Percentiles rank a stretch among this genome's conserved stretches.
These are phyloP conservation scores for Panopea generosa DNA, from an alignment of 2,888 invertebrate genomes.

Conservation along the genomic window DNA sequence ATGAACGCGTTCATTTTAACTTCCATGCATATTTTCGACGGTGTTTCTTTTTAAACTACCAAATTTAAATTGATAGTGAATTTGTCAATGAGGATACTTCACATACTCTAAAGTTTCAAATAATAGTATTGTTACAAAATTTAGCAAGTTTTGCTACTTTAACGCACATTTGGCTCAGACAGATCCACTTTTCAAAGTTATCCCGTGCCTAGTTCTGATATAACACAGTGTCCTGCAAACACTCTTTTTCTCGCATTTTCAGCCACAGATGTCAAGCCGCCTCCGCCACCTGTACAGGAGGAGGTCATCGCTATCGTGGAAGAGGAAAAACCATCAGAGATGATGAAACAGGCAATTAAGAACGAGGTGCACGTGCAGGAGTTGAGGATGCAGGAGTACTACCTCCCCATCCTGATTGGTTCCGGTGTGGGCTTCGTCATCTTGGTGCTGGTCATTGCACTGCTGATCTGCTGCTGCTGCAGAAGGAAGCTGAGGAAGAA, in stretches of 20 bases:
- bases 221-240: neutral
- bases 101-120: no score
- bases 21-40: no score
- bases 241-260: neutral
- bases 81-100: no score
- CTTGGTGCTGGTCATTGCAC: conserved; percentile 43
- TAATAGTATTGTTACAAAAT: no score
- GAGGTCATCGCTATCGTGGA: conserved; percentile 22
- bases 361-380: conserved; percentile 55
- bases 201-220: no score
- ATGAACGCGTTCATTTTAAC: no score
- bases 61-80: no score
- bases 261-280: conserved; percentile 36
- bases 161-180: neutral
- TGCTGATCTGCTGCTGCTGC: conserved; percentile 60
- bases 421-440: conserved; percentile 58
- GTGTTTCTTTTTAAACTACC: no score
- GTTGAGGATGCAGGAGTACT: conserved; percentile 52
- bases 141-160: neutral
- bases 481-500: conserved; percentile 50
- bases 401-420: conserved; percentile 55
- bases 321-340: conserved; percentile 10
- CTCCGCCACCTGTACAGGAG: conserved; percentile 6
- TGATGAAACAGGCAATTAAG: conserved; percentile 53
- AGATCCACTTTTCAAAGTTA: neutral